These are phyloP conservation scores for Cyprinella venusta DNA, from an alignment of 2,797 vertebrate species.

Conservation along the genomic window DNA sequence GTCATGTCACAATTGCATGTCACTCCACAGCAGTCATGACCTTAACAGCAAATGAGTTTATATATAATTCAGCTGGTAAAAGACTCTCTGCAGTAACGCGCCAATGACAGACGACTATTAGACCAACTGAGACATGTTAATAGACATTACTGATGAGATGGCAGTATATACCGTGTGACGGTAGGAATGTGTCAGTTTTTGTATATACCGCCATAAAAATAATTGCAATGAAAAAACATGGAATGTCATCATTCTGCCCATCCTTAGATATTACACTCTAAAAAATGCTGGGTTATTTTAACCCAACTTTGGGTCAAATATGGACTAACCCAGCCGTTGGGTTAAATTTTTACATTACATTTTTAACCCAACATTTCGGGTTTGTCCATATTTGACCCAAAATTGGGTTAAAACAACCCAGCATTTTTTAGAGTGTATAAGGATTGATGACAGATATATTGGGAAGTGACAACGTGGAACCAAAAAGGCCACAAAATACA, in stretches of 20 bases:
- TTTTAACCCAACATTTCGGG: too few relatives aligned
- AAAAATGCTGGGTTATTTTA: too few relatives aligned
- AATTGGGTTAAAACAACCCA: too few relatives aligned
- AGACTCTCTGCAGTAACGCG: not conserved
- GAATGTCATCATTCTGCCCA: not conserved
- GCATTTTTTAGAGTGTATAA: too few relatives aligned
- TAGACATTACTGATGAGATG: not conserved
- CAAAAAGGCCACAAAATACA: constrained; percentile 2
- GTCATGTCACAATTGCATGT: constrained; percentile 44
- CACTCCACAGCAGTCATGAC: constrained; percentile 26
- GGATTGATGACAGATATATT: not conserved
- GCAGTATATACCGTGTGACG: not conserved
- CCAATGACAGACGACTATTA: constrained; percentile 4
- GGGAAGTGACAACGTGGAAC: not conserved
- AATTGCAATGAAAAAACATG: not conserved
- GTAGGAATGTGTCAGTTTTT: not conserved
- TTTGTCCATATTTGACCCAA: too few relatives aligned
- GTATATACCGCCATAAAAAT: too few relatives aligned
- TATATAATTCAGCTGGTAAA: constrained; percentile 22
- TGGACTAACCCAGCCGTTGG: too few relatives aligned
- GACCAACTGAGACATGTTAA: constrained; percentile 29
- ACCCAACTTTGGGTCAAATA: too few relatives aligned
- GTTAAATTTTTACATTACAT: too few relatives aligned
- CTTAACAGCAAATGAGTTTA: constrained; percentile 43
- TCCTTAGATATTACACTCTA: not conserved